Conservation (phyloP, 2,797 vertebrate species). For the Cuculus canorus region DNA sequence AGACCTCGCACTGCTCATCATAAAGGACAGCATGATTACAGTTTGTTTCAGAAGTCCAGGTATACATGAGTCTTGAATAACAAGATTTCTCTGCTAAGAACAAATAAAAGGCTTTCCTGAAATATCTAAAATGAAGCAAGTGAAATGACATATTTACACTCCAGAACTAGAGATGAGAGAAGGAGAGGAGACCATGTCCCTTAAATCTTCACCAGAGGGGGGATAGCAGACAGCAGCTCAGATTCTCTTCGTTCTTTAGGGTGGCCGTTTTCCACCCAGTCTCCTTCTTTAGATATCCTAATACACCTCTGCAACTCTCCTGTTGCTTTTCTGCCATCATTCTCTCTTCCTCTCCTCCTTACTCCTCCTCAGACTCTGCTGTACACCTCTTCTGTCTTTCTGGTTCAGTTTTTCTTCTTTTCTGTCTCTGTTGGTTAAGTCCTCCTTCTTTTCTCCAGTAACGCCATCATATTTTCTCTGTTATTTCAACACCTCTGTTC, state of each 20-base stretch:
- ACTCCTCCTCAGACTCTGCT: neutral
- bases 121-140: neutral
- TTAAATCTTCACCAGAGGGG: neutral
- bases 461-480: neutral
- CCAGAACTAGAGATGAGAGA: neutral
- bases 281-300: neutral
- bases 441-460: accelerated
- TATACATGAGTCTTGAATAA: neutral
- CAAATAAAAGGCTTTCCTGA: neutral
- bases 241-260: neutral
- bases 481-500: neutral
- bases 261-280: neutral
- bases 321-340: neutral
- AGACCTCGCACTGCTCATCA: neutral
- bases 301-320: neutral
- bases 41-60: neutral
- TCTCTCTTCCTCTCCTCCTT: neutral
- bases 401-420: neutral
- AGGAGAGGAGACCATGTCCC: neutral
- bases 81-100: neutral
- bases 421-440: neutral
- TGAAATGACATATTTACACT: neutral
- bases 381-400: neutral
- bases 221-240: neutral
- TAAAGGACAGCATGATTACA: neutral